A percentile compares a stretch with the other conserved stretches of the same genome.
Evolutionary conservation across 2,113 vertebrate genomes (phyloP).

Genomic region (Chaetorhynchus papuensis): DNA sequence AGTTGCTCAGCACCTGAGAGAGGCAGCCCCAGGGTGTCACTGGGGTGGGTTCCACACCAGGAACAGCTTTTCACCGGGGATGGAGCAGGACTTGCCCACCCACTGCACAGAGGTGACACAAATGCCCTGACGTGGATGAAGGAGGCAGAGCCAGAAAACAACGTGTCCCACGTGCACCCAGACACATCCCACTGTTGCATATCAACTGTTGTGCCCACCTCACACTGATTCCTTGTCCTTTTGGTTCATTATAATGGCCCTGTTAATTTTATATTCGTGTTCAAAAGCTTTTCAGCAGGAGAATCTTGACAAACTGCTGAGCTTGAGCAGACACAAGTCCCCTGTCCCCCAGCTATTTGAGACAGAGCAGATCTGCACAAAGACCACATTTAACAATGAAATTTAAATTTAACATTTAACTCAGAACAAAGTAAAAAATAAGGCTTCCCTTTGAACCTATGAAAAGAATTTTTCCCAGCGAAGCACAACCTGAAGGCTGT

Average conservation of each 20-base stretch:
- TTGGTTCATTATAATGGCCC: neutral
- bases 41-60: neutral
- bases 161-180: accelerated
- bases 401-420: neutral
- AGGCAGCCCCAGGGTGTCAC: neutral
- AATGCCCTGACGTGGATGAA: neutral
- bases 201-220: neutral
- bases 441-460: neutral
- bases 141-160: neutral
- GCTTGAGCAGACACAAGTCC: neutral
- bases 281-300: neutral
- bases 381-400: neutral
- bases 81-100: neutral
- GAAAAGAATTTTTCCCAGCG: neutral
- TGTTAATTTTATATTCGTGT: neutral
- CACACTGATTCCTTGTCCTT: neutral
- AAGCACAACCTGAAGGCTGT: neutral
- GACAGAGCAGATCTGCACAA: neutral
- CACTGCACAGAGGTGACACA: neutral
- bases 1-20: neutral
- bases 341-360: neutral
- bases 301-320: neutral
- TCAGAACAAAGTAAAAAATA: neutral
- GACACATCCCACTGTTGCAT: neutral
- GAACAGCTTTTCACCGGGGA: neutral